These are phyloP conservation scores for Phania funesta DNA, from an alignment of 2,888 invertebrate genomes.

Conservation along the genomic window DNA sequence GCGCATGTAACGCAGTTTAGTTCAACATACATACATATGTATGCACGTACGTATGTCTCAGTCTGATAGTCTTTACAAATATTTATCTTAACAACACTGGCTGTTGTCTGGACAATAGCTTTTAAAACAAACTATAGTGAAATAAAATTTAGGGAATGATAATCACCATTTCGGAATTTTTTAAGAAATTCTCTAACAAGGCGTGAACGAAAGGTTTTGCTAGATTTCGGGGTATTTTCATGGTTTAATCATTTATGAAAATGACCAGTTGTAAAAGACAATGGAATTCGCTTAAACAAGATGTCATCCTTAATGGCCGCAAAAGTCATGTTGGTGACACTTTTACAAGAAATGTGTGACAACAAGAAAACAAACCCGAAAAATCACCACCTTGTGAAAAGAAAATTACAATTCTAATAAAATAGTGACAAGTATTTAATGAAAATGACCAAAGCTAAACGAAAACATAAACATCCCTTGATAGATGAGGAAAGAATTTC, in stretches of 20 bases:
- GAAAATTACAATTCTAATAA: constrained; percentile 10
- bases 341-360: constrained; percentile 16
- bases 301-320: constrained; percentile 24
- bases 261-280: constrained; percentile 24
- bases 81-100: too few relatives aligned
- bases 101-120: too few relatives aligned
- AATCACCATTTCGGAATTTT: too few relatives aligned
- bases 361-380: constrained; percentile 31
- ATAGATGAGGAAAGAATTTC: neutral
- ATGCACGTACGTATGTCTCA: too few relatives aligned
- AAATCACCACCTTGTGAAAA: constrained; percentile 45
- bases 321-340: constrained; percentile 45
- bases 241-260: constrained; percentile 2
- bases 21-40: too few relatives aligned
- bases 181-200: too few relatives aligned
- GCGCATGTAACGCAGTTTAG: too few relatives aligned
- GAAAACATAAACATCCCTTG: constrained; percentile 1
- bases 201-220: too few relatives aligned
- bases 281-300: constrained; percentile 19
- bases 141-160: too few relatives aligned
- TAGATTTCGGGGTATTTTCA: constrained; percentile 5
- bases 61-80: too few relatives aligned
- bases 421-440: neutral
- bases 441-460: constrained; percentile 25
- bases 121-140: too few relatives aligned